Base-by-base conservation (phyloP, 1,140 invertebrate species). In the Batillaria attramentaria region DNA sequence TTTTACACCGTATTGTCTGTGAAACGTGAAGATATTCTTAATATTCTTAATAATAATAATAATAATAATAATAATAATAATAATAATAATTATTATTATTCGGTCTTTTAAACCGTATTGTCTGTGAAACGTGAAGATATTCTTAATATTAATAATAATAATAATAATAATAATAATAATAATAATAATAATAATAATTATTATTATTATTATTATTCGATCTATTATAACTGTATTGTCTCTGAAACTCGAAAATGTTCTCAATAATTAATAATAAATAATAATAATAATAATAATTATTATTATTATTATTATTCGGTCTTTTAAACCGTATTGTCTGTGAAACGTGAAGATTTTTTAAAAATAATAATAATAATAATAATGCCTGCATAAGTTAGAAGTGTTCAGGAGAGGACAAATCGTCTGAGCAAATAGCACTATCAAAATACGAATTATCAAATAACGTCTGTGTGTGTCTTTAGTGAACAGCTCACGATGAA, bases 391-490 rank as follows among this genome's bases (percentile, higher is more conserved):
- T 35, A 35, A 35, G 37, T 65, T 8, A 65, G 33, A 20, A 33
- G 13, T 2, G 37, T 65, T n/a, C n/a, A n/a, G n/a, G n/a, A n/a
- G n/a, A n/a, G n/a, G n/a, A n/a, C n/a, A n/a, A n/a, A n/a, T n/a
- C n/a, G n/a, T n/a, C n/a, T n/a, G n/a, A n/a, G n/a, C n/a, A n/a
- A n/a, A n/a, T n/a, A n/a, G n/a, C n/a, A n/a, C n/a, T n/a, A n/a
- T n/a, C n/a, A n/a, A n/a, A n/a, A n/a, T n/a, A n/a, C n/a, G n/a
- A n/a, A n/a, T n/a, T n/a, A n/a, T 77, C 3, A 69, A 60, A 37
- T 69, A 74, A 39, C 77, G 68, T 73, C 78, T 78, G 54, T 79
- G 77, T n/a, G 69, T 73, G 10, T 79, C 75, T 28, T 76, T 74
- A 62, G 20, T 37, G 37, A 65, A 60, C 3, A 24, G 39, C 2